Evolutionary conservation across 2,113 vertebrate species (phyloP).

Genomic region (Vombatus ursinus): DNA sequence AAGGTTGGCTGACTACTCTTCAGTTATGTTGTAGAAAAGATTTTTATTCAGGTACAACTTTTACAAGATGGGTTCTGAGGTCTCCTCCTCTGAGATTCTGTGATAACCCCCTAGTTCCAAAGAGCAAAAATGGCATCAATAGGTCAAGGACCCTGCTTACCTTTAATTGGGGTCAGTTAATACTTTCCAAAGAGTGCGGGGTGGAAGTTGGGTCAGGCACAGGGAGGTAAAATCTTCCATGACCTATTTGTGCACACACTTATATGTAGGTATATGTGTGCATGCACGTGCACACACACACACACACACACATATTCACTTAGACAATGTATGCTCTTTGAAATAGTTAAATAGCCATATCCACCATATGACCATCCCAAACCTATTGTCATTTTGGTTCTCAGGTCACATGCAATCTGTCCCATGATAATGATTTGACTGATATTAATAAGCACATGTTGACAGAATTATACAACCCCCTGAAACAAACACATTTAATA

Average conservation of each 20-base stretch:
- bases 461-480: neutral
- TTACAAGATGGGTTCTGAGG: neutral
- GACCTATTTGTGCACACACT: too few relatives aligned
- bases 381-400: neutral
- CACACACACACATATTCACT: neutral
- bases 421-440: neutral
- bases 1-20: neutral
- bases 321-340: neutral
- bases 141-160: neutral
- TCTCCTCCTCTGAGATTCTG: neutral
- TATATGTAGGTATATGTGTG: too few relatives aligned
- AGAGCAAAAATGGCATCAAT: neutral
- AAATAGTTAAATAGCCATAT: neutral
- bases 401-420: neutral
- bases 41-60: neutral
- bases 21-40: neutral
- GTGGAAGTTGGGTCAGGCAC: neutral
- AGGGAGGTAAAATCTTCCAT: neutral
- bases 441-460: neutral
- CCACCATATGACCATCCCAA: neutral
- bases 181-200: neutral
- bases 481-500: conserved; percentile 6
- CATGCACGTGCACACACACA: too few relatives aligned
- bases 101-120: neutral
- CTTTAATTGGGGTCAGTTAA: neutral